Base-by-base conservation (phyloP, 2,797 vertebrate species). In the Ateles fusciceps region DNA sequence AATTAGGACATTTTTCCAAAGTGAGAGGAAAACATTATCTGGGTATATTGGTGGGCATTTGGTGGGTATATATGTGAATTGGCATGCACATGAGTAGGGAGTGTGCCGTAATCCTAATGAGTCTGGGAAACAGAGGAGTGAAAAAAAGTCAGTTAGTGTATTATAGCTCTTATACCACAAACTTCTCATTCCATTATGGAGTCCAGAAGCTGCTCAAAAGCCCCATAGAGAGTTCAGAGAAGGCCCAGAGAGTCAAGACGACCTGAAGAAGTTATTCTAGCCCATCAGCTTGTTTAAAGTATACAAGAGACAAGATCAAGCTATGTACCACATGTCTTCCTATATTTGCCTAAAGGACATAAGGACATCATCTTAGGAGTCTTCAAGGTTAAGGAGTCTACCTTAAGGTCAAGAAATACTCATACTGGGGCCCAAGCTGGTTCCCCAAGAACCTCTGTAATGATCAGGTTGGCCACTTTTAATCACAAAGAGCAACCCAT, bases 131-230 rank as follows among this genome's bases (percentile, higher is more conserved):
- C 14, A 61, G 14, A 57, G n/a, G 17, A 28, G 71, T 89, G 79
- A 89, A 84, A 28, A 55, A 93, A 89, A 7, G 57, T 71, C 46
- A 74, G 3, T 44, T 85, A 33, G 0, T 78, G 11, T 64, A 85
- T 89, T 48, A 15, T 28, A 83, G n/a, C 64, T 91, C 19, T 96
- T 55, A 94, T 1, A 71, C 9, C 33, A 92, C 14, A 39, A 93
- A 61, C 30, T 95, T 92, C 15, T 8, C 24, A 80, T 11, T 30
- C 72, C 91, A 72, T 42, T 26, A 52, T 28, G 42, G 17, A 85
- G 14, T 95, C 26, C 76, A 80, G 11, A 97, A 95, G 44, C 61
- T 87, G 17, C 50, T 91, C 59, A 76, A 79, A 95, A 96, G 22
- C 22, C 13, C 55, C 36, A 39, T 13, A 36, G 68, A 92, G 15